Conservation (phyloP, 2,888 invertebrate genomes). For the Ischnura elegans region DNA sequence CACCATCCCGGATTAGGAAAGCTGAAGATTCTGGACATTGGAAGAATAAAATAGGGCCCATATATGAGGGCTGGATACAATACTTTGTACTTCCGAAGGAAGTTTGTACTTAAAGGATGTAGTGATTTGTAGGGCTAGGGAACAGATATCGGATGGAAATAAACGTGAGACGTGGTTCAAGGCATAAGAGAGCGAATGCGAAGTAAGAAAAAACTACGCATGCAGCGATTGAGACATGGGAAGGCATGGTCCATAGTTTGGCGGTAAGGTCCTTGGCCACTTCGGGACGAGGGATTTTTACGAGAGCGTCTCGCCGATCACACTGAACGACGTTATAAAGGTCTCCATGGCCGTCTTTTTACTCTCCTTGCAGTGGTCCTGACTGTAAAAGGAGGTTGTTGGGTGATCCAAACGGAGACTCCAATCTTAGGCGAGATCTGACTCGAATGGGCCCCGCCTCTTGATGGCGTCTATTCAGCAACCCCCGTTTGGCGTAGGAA, state of each 20-base stretch:
- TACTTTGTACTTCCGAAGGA: not conserved
- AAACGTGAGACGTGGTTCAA: not conserved
- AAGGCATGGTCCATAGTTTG: not conserved
- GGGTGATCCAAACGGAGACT: not conserved
- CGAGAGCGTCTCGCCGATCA: not conserved
- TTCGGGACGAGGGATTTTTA: not conserved
- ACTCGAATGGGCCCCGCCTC: not conserved
- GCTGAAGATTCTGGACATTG: too few relatives aligned
- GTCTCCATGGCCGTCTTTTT: not conserved
- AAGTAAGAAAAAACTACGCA: not conserved
- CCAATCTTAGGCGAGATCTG: not conserved
- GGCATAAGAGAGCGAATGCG: not conserved
- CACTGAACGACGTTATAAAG: not conserved
- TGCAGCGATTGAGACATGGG: not conserved
- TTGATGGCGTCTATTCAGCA: not conserved
- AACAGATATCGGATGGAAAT: not conserved
- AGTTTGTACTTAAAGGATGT: not conserved
- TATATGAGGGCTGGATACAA: too few relatives aligned
- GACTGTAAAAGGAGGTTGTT: not conserved
- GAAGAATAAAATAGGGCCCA: too few relatives aligned
- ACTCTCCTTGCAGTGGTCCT: not conserved
- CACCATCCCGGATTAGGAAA: too few relatives aligned
- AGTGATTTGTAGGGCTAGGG: too few relatives aligned
- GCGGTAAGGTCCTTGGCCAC: not conserved
- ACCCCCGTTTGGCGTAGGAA: too few relatives aligned